These are phyloP conservation scores for Erpobdella octoculata DNA, from an alignment of 2,888 invertebrate genomes.

Conservation along the genomic window DNA sequence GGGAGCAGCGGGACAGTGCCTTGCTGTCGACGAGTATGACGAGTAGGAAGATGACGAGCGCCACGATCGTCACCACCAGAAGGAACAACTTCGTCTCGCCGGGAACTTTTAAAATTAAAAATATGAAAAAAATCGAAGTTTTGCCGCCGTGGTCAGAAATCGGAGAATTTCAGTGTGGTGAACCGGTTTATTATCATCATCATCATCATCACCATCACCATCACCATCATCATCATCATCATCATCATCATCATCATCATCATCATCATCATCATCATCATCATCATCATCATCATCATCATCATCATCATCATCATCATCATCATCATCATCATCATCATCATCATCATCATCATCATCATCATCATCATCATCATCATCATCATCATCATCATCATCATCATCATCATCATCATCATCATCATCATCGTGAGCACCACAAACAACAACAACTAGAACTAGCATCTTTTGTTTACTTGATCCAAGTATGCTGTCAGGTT, in stretches of 20 bases:
- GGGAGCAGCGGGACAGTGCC: not conserved
- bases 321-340: not conserved
- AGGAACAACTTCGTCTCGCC: conserved; percentile 1
- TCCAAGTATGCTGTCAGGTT: too few species aligned
- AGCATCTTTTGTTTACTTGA: too few species aligned
- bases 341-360: conserved; percentile 14
- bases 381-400: conserved; percentile 20
- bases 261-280: conserved; percentile 20
- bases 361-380: conserved; percentile 24
- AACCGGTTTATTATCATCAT: not conserved
- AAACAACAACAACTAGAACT: too few species aligned
- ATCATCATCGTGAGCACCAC: conserved; percentile 7
- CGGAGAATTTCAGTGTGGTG: not conserved
- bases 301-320: conserved; percentile 16
- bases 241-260: not conserved
- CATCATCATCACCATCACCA: not conserved
- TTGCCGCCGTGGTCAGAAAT: not conserved
- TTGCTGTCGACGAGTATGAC: not conserved
- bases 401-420: conserved; percentile 25
- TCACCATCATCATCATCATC: conserved; percentile 16
- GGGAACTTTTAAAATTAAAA: not conserved
- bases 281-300: conserved; percentile 11
- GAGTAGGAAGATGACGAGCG: not conserved
- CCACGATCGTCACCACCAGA: not conserved
- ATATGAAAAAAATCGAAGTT: not conserved